Percentiles rank a stretch among this genome's conserved stretches.
Conservation (phyloP, 2,797 vertebrate genomes). For the Phalanger gymnotis region DNA sequence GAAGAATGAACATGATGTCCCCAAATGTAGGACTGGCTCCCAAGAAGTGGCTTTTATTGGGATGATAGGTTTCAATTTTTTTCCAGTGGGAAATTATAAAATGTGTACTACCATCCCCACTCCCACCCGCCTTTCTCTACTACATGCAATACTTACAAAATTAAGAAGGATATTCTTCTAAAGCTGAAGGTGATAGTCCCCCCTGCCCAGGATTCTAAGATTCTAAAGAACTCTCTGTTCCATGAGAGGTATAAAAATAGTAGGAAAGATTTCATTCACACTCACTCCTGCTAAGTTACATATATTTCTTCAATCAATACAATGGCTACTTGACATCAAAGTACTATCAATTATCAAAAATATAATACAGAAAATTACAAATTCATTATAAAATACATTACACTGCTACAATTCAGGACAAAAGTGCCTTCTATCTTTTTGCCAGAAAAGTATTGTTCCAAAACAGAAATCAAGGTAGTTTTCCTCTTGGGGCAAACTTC, state of each 20-base stretch:
- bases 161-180: conserved; percentile 63
- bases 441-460: conserved; percentile 87
- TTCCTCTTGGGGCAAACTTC: conserved; percentile 74
- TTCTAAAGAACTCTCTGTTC: conserved; percentile 75
- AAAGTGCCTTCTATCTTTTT: conserved; percentile 86
- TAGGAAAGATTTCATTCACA: conserved; percentile 96
- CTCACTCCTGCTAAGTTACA: conserved; percentile 89
- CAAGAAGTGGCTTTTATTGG: conserved; percentile 54
- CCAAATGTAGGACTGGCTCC: conserved; percentile 48
- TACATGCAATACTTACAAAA: conserved; percentile 65
- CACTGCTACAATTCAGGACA: conserved; percentile 90
- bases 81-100: conserved; percentile 64
- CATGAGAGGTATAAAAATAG: conserved; percentile 92
- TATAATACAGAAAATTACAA: conserved; percentile 98
- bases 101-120: neutral
- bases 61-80: conserved; percentile 57
- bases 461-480: conserved; percentile 82
- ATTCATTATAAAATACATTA: conserved; percentile 98
- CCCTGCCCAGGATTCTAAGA: conserved; percentile 76
- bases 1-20: conserved; percentile 47
- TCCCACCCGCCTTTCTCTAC: conserved; percentile 56
- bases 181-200: conserved; percentile 58
- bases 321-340: conserved; percentile 96
- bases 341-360: conserved; percentile 98
- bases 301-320: conserved; percentile 95